These are phyloP conservation scores for Pipra filicauda DNA, from an alignment of 2,113 vertebrate genomes.

Conservation along the genomic window DNA sequence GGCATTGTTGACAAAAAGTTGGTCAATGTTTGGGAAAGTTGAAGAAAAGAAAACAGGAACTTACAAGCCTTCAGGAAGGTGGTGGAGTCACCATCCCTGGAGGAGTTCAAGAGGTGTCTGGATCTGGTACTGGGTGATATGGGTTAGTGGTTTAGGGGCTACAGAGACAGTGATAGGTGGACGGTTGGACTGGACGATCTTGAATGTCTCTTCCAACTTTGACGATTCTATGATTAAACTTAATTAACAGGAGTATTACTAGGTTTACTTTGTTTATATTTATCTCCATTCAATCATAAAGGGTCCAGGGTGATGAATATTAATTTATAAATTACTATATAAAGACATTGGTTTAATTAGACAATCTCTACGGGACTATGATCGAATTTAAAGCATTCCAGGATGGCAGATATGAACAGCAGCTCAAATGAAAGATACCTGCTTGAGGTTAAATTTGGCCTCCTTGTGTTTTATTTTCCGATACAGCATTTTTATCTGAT, in stretches of 20 bases:
- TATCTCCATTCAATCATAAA: background rate
- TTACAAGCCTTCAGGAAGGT: background rate
- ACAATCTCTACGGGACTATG: background rate
- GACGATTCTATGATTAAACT: background rate
- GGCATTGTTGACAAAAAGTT: background rate
- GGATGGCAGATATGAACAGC: background rate
- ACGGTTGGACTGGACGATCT: background rate
- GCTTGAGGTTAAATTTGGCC: background rate
- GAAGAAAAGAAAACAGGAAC: background rate
- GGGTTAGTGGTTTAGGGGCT: background rate
- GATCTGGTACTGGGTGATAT: background rate
- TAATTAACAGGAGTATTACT: background rate
- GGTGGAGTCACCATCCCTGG: background rate
- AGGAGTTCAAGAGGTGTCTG: background rate
- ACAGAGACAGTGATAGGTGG: background rate
- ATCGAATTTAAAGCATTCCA: background rate
- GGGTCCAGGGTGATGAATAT: background rate
- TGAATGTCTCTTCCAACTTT: background rate
- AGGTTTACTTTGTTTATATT: background rate
- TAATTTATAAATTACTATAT: background rate
- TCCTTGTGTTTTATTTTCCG: background rate
- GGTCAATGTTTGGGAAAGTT: background rate
- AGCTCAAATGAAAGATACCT: background rate
- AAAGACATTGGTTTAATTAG: background rate
- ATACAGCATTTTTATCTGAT: background rate